Base-by-base conservation (phyloP, 2,888 invertebrate genomes). In the Aquatica leii region DNA sequence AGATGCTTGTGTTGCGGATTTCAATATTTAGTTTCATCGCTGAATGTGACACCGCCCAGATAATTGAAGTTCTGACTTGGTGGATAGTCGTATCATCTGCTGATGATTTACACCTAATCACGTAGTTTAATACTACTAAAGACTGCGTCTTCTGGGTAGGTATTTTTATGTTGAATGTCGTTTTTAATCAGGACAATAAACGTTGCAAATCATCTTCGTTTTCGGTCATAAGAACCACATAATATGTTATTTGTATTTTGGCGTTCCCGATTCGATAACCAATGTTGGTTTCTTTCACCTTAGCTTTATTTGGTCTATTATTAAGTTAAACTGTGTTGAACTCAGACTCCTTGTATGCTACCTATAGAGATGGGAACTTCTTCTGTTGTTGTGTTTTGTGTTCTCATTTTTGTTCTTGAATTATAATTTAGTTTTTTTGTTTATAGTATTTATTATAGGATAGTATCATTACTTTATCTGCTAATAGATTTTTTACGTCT, bases 311-410 rank as follows among this genome's bases (percentile, higher is more conserved):
- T 59, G 17, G 12, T 59, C 59, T 41, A 59, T 59, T 18, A 59
- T 34, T 24, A 37, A 9, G 35, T 59, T 51, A 34, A 59, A 59
- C 20, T 37, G 43, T 18, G 51, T 17, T 37, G 59, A 50, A 8
- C 58, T n/a, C n/a, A n/a, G n/a, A n/a, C 52, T 20, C 52, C 52
- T 59, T 52, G 59, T n/a, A 24, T 35, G 40, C 40, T 59, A 40
- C 59, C 59, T 35, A 15, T 21, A n/a, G 52, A 37, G 11, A 52
- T 20, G 15, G 52, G 52, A 5, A 52, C 37, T 52, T n/a, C n/a
- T n/a, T 35, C 15, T 51, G 35, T 51, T 18, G 37, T 37, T 17
- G 52, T 18, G 20, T 52, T 52, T 35, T 52, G 35, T 35, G 20
- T 37, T 52, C 20, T 51, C 6, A 51, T 51, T 15, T 14, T 17